Evolutionary conservation across 2,113 vertebrate genomes (phyloP).

Genomic region (Argyrosomus japonicus): DNA sequence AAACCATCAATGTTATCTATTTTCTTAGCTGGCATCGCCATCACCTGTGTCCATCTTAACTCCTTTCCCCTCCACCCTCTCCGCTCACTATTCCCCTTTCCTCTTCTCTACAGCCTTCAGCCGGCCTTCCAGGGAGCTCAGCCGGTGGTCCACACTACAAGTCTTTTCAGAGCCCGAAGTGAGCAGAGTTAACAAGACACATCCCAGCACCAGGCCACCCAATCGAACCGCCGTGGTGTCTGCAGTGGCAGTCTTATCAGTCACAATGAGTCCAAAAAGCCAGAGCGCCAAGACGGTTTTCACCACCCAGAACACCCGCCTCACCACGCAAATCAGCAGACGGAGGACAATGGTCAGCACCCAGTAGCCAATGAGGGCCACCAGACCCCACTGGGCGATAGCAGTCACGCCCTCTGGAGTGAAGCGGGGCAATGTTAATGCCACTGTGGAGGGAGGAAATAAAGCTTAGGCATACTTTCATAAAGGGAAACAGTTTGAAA

Average conservation of each 20-base stretch:
- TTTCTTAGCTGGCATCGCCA: slow-evolving; percentile 35
- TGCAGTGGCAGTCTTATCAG: slow-evolving; percentile 58
- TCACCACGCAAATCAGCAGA: slow-evolving; percentile 68
- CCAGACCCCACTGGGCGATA: slow-evolving; percentile 82
- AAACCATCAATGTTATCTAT: slow-evolving; percentile 45
- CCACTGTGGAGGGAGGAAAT: slow-evolving; percentile 61
- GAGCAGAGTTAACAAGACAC: slow-evolving; percentile 73
- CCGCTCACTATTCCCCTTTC: slow-evolving; percentile 60
- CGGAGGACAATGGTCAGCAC: slow-evolving; percentile 76
- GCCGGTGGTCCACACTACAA: slow-evolving; percentile 65
- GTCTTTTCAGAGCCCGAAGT: slow-evolving; percentile 59
- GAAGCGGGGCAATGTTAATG: slow-evolving; percentile 77
- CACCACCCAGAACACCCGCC: slow-evolving; percentile 81
- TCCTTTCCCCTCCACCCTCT: not conserved
- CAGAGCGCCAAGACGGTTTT: slow-evolving; percentile 75
- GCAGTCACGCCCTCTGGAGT: slow-evolving; percentile 81
- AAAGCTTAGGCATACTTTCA: slow-evolving; percentile 4
- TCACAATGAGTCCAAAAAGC: slow-evolving; percentile 81
- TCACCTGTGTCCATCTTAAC: slow-evolving; percentile 39
- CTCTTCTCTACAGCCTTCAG: slow-evolving; percentile 78
- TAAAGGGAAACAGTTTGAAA: not conserved
- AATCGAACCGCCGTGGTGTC: slow-evolving; percentile 77
- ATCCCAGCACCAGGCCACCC: slow-evolving; percentile 74
- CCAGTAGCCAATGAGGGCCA: slow-evolving; percentile 83
- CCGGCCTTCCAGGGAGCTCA: slow-evolving; percentile 76